Conservation (phyloP, 2,797 vertebrate species). For the Naso thynnoides region DNA sequence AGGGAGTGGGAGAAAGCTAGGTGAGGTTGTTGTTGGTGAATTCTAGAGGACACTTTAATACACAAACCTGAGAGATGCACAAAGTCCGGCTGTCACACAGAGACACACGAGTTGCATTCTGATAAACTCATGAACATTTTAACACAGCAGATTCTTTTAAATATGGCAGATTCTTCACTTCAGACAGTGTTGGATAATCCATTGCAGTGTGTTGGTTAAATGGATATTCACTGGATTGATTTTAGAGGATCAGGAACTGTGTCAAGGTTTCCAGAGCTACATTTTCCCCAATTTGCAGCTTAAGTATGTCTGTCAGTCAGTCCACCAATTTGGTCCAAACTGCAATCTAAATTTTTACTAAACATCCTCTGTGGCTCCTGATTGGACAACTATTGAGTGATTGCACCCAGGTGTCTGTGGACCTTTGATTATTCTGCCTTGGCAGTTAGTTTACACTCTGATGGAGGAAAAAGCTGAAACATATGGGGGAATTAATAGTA, state of each 20-base stretch:
- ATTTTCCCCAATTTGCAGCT: not conserved
- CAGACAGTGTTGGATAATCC: not conserved
- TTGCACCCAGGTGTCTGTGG: no score
- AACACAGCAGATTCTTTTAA: not conserved
- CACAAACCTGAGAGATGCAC: conserved; percentile 25
- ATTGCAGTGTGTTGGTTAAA: conserved; percentile 3
- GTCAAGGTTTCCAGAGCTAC: conserved; percentile 28
- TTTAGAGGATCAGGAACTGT: conserved; percentile 34
- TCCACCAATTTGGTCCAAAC: no score
- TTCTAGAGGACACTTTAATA: conserved; percentile 60
- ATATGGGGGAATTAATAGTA: no score
- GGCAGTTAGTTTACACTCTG: no score
- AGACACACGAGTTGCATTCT: conserved; percentile 10
- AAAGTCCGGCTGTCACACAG: conserved; percentile 22
- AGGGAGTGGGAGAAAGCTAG: conserved; percentile 46
- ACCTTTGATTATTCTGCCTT: no score
- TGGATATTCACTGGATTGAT: conserved; percentile 11
- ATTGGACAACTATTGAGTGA: no score
- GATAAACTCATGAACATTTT: conserved; percentile 30
- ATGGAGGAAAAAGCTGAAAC: no score
- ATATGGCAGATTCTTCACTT: not conserved
- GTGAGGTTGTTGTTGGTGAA: conserved; percentile 56
- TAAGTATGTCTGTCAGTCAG: no score
- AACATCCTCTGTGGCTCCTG: no score
- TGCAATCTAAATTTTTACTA: no score